Conservation (phyloP, 2,888 invertebrate species). For the Sialis fuliginosa region DNA sequence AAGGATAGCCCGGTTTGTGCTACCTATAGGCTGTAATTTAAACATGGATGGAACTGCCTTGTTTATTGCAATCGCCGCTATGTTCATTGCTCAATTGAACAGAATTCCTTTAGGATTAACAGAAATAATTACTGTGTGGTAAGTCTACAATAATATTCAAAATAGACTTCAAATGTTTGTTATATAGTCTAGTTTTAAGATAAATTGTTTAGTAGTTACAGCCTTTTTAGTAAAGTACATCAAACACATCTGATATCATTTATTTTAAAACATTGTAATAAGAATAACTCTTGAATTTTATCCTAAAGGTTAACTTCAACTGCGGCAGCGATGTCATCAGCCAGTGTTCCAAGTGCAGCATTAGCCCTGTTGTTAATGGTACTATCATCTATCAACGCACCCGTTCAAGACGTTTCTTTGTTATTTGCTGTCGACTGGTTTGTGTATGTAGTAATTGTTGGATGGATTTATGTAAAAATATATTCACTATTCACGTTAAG, state of each 20-base stretch:
- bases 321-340: constrained; percentile 75
- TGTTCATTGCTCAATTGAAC: constrained; percentile 80
- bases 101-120: constrained; percentile 61
- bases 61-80: constrained; percentile 73
- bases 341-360: constrained; percentile 75
- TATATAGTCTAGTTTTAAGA: too few species aligned
- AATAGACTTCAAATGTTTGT: too few species aligned
- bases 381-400: constrained; percentile 65
- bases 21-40: constrained; percentile 82
- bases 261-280: not conserved
- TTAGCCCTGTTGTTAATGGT: constrained; percentile 66
- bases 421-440: constrained; percentile 82
- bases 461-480: not conserved
- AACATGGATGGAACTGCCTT: constrained; percentile 87
- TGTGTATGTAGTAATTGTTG: constrained; percentile 45
- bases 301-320: constrained; percentile 56
- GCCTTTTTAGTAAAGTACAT: too few species aligned
- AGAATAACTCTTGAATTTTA: too few species aligned
- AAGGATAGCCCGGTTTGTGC: constrained; percentile 69
- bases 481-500: not conserved
- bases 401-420: constrained; percentile 62
- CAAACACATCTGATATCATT: not conserved
- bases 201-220: too few species aligned
- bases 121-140: constrained; percentile 78
- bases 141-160: constrained; percentile 18